phyloP scores from a whole-genome alignment of 2,797 vertebrate genomes.

The Lutjanus argentimaculatus region DNA sequence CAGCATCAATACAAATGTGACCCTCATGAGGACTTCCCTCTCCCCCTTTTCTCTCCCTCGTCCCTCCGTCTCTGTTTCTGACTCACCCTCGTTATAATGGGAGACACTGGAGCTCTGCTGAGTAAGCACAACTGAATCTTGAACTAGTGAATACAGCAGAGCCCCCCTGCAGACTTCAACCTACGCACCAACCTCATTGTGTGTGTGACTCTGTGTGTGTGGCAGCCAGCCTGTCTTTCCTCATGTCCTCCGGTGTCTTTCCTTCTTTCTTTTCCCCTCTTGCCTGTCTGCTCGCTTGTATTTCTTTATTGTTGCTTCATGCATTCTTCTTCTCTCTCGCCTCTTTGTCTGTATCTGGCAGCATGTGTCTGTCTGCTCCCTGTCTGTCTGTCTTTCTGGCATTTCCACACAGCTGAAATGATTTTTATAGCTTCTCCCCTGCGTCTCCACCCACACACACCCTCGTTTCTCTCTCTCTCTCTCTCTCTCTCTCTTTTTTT shows the following conservation, averaged over 20 bases:
- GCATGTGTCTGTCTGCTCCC: conserved; percentile 49
- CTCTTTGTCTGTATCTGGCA: conserved; percentile 71
- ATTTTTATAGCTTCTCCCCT: conserved; percentile 69
- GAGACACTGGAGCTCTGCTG: conserved; percentile 64
- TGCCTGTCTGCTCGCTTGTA: conserved; percentile 38
- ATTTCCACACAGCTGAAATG: conserved; percentile 46
- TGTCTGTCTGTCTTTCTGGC: conserved; percentile 69
- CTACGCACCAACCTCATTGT: conserved; percentile 56
- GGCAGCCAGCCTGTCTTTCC: conserved; percentile 38
- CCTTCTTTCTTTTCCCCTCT: conserved; percentile 10
- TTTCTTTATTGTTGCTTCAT: conserved; percentile 45
- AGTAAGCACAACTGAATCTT: conserved; percentile 62
- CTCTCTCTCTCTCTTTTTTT: background rate
- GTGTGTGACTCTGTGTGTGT: conserved; percentile 21
- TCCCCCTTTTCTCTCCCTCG: background rate
- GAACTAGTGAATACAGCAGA: conserved; percentile 50
- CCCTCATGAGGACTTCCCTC: conserved; percentile 19
- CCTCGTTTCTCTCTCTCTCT: conserved; percentile 43
- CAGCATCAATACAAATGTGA: background rate
- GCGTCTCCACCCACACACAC: conserved; percentile 51
- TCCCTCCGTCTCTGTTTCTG: conserved; percentile 26
- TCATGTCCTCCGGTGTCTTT: conserved; percentile 47
- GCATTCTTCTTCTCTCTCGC: conserved; percentile 38
- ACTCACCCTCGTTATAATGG: conserved; percentile 35
- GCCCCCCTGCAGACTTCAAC: conserved; percentile 56